Conservation (phyloP, 2,797 vertebrate species). For the Anabacerthia variegaticeps region DNA sequence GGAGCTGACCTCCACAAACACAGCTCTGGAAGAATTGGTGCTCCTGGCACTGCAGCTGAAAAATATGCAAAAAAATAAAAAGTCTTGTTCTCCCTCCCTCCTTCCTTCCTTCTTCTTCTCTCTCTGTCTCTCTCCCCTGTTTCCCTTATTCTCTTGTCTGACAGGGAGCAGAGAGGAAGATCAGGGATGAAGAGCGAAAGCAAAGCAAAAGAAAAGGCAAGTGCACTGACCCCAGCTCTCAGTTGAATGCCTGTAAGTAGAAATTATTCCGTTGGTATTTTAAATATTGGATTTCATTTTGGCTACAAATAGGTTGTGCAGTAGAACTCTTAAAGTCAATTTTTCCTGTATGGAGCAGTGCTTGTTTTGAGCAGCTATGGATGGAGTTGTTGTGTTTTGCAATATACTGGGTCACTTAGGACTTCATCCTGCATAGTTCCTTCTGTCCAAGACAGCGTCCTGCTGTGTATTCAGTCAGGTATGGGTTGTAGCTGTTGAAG, state of each 20-base stretch:
- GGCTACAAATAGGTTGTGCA: not conserved
- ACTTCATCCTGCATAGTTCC: not conserved
- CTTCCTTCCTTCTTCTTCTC: not conserved
- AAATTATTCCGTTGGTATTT: not conserved
- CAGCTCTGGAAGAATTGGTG: not conserved
- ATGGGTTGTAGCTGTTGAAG: not conserved
- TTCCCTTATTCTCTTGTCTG: not conserved
- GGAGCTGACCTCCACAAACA: not conserved
- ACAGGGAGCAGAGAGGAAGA: slow-evolving; percentile 95
- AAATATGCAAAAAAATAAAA: not conserved
- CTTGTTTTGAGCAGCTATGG: not conserved
- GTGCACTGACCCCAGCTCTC: slow-evolving; percentile 81
- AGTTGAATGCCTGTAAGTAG: slow-evolving; percentile 77
- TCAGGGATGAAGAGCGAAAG: slow-evolving; percentile 97
- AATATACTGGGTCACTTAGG: not conserved
- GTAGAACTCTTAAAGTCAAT: not conserved
- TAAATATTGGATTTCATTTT: not conserved
- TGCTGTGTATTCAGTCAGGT: not conserved
- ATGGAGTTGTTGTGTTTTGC: not conserved
- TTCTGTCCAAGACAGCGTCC: not conserved
- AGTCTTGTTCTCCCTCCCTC: not conserved
- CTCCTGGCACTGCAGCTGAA: not conserved
- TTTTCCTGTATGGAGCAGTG: not conserved
- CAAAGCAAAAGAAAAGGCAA: slow-evolving; percentile 98
- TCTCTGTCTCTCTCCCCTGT: not conserved